These are phyloP conservation scores for Mayetiola destructor DNA, from an alignment of 2,888 invertebrate species.

Conservation along the genomic window DNA sequence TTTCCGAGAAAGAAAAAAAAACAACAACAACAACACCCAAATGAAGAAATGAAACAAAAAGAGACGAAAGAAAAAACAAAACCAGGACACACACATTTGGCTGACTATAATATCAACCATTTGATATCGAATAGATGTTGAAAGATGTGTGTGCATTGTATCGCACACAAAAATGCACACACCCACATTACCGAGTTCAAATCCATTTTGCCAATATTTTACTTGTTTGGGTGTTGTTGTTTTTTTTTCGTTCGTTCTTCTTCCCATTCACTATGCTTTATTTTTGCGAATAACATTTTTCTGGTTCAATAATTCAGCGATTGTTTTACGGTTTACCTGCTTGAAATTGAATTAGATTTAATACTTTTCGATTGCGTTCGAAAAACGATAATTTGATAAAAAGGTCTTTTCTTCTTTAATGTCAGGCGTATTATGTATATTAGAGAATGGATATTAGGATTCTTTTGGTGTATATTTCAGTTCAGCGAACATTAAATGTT, in stretches of 20 bases:
- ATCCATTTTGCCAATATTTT: neutral
- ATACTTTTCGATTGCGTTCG: conserved; percentile 2
- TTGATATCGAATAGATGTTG: too few species aligned
- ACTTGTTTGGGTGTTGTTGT: too few species aligned
- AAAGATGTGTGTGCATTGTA: too few species aligned
- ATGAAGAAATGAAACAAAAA: too few species aligned
- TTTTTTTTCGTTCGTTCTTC: neutral
- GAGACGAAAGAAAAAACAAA: too few species aligned
- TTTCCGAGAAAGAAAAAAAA: too few species aligned
- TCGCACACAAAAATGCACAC: too few species aligned
- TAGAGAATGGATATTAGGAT: neutral
- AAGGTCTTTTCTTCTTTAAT: neutral
- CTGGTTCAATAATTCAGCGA: conserved; percentile 2
- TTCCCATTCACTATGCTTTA: neutral
- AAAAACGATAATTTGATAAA: conserved; percentile 6
- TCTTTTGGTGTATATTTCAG: neutral
- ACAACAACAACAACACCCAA: too few species aligned
- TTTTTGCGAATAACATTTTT: neutral
- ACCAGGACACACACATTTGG: too few species aligned
- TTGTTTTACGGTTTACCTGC: conserved; percentile 7
- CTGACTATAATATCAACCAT: too few species aligned
- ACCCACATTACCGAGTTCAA: too few species aligned
- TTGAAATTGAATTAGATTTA: neutral
- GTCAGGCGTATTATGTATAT: neutral
- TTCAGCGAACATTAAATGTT: neutral